Evolutionary conservation across 2,113 vertebrate genomes (phyloP).

Genomic region (Pungitius pungitius): DNA sequence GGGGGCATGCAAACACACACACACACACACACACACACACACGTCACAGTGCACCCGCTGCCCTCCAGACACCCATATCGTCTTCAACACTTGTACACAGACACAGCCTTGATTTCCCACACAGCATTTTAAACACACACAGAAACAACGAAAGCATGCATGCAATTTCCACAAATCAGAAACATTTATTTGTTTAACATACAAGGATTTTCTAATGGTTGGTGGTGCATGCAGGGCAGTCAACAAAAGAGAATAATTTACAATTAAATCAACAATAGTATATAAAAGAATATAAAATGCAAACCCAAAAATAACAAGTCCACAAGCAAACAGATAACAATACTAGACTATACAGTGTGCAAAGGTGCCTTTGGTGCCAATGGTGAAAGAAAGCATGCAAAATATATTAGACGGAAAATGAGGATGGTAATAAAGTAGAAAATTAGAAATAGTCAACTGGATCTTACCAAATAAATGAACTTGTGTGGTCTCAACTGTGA

Average conservation of each 20-base stretch:
- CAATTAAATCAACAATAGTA: too few relatives aligned
- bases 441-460: background rate
- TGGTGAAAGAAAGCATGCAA: background rate
- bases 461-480: constrained; percentile 1
- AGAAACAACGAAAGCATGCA: constrained; percentile 13
- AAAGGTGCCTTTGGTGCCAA: background rate
- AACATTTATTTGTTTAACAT: too few relatives aligned
- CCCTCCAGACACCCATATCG: constrained; percentile 60
- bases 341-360: too few relatives aligned
- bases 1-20: constrained; percentile 46
- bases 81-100: constrained; percentile 36
- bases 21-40: constrained; percentile 46
- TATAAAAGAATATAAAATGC: too few relatives aligned
- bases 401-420: background rate
- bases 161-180: background rate
- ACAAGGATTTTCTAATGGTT: too few relatives aligned
- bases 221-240: too few relatives aligned
- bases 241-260: too few relatives aligned
- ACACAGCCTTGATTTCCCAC: constrained; percentile 33
- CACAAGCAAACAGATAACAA: too few relatives aligned
- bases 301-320: too few relatives aligned
- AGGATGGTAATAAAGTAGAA: background rate
- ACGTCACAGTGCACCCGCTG: constrained; percentile 67
- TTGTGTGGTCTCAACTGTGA: constrained; percentile 24
- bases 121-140: background rate